These are phyloP conservation scores for Chrysochloris asiatica DNA, from an alignment of 2,113 vertebrate species.

Conservation along the genomic window DNA sequence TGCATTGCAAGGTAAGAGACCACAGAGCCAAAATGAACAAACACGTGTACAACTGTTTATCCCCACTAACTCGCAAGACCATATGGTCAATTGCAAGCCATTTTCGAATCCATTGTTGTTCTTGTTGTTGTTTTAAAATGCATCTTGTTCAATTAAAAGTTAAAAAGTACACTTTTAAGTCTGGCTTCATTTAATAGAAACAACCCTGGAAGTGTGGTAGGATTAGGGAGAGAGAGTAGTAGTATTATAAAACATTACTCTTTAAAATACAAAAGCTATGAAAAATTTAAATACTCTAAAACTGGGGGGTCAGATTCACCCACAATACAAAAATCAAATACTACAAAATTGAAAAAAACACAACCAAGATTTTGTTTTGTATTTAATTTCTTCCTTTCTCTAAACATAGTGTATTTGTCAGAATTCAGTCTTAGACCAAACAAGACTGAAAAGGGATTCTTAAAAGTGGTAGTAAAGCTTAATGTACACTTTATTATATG, in stretches of 20 bases:
- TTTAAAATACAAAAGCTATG: slow-evolving; percentile 46
- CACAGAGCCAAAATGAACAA: slow-evolving; percentile 58
- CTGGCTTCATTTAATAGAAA: slow-evolving; percentile 27
- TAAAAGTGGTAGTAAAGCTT: slow-evolving; percentile 73
- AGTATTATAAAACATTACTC: slow-evolving; percentile 27
- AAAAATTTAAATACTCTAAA: slow-evolving; percentile 28
- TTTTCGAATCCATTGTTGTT: slow-evolving; percentile 17
- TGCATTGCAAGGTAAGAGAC: slow-evolving; percentile 42
- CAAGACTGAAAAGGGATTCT: slow-evolving; percentile 73
- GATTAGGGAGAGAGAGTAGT: not conserved
- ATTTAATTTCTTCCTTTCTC: not conserved
- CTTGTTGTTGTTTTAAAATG: not conserved
- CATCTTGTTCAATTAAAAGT: slow-evolving; percentile 44
- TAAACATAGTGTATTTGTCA: slow-evolving; percentile 66
- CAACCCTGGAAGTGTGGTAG: too few species aligned
- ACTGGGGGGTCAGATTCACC: not conserved
- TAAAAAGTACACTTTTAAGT: slow-evolving; percentile 36
- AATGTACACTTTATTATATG: slow-evolving; percentile 68
- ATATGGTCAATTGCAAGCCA: slow-evolving; percentile 43
- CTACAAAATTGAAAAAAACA: slow-evolving; percentile 53
- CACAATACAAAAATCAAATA: slow-evolving; percentile 31
- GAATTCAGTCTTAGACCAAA: slow-evolving; percentile 73
- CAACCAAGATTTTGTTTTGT: slow-evolving; percentile 53
- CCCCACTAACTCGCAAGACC: slow-evolving; percentile 38
- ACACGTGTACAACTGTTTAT: slow-evolving; percentile 53